These are phyloP conservation scores for Diglossa cyanea DNA, from an alignment of 2,797 vertebrate genomes.

Conservation along the genomic window DNA sequence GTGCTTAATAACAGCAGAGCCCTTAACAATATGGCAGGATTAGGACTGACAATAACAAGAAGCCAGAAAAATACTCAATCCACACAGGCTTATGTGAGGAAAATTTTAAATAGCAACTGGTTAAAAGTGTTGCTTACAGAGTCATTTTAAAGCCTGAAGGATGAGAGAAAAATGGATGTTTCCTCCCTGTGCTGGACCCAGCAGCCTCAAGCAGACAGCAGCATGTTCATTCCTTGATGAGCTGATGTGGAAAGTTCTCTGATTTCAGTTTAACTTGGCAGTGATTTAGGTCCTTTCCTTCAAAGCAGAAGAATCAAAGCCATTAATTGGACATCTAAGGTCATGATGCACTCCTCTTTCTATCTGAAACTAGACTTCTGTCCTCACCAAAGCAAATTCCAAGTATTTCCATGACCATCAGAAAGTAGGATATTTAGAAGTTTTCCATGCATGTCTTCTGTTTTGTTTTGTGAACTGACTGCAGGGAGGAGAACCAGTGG, in stretches of 20 bases:
- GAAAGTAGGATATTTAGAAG: not conserved
- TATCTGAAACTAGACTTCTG: not conserved
- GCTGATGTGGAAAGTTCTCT: not conserved
- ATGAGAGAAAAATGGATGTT: not conserved
- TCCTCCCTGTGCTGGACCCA: not conserved
- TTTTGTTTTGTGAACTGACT: not conserved
- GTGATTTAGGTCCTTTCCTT: not conserved
- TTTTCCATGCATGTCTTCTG: not conserved
- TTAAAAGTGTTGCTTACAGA: not conserved
- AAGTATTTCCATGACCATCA: not conserved
- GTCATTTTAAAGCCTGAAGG: not conserved
- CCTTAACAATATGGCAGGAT: not conserved
- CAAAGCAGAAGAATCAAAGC: conserved; percentile 10
- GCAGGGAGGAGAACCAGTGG: not conserved
- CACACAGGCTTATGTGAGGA: not conserved
- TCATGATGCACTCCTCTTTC: not conserved
- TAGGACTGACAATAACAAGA: not conserved
- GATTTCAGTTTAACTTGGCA: not conserved
- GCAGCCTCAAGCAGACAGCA: not conserved
- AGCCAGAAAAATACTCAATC: not conserved
- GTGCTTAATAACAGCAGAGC: not conserved
- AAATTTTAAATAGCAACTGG: not conserved
- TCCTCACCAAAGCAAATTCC: not conserved
- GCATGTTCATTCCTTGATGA: not conserved
- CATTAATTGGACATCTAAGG: not conserved